These are phyloP conservation scores for Drosophila setosimentum DNA, from an alignment of 2,888 invertebrate species.

Conservation along the genomic window DNA sequence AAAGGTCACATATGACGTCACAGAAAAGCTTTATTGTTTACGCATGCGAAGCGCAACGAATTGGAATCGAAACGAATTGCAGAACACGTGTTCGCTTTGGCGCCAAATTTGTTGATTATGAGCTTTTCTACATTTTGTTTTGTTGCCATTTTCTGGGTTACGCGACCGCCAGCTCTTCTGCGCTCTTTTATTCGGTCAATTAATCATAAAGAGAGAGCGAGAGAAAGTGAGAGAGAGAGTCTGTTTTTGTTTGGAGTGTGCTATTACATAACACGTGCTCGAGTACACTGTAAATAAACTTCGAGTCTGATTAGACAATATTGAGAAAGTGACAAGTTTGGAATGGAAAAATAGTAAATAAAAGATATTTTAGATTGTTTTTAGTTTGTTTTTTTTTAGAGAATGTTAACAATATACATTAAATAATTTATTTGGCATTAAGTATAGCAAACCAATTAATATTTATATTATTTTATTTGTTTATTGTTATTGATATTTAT, in stretches of 20 bases:
- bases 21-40: constrained; percentile 73
- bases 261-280: constrained; percentile 73
- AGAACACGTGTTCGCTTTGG: constrained; percentile 66
- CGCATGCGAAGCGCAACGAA: constrained; percentile 51
- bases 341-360: background rate
- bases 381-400: background rate
- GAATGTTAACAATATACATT: background rate
- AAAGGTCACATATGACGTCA: constrained; percentile 68
- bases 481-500: background rate
- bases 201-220: constrained; percentile 3
- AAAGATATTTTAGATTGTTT: background rate
- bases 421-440: background rate
- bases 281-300: constrained; percentile 29
- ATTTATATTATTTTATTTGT: background rate
- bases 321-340: background rate
- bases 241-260: constrained; percentile 9
- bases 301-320: background rate
- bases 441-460: background rate
- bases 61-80: constrained; percentile 40
- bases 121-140: constrained; percentile 54
- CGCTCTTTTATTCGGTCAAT: constrained; percentile 18
- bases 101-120: constrained; percentile 70
- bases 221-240: background rate
- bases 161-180: constrained; percentile 41
- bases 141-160: constrained; percentile 73